Base-by-base conservation (phyloP, 2,113 vertebrate genomes). In the Mixornis gularis region DNA sequence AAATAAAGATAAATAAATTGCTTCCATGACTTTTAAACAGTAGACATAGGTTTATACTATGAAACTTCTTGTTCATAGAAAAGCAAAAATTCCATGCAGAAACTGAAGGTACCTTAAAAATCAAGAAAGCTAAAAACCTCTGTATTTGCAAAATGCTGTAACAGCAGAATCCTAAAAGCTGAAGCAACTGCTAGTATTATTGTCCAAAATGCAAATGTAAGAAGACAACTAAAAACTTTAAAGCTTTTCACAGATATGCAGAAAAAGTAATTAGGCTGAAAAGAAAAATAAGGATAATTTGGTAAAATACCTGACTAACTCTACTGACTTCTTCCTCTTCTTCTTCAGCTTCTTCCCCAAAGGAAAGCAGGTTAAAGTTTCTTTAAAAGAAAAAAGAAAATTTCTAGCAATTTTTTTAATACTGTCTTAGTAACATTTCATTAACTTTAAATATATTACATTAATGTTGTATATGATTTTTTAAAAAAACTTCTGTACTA, bases 291-390 rank as follows among this genome's bases (percentile, higher is more conserved):
- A 25, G 9, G 3, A 41, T 25, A 26, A 38, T 64, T 64, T 68
- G 38, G 12, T 82, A 66, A 34, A 69, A 60, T 98, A 99, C 99
- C 99, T 99, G 98, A 95, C 98, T 99, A 95, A 99, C 98, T 98
- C 98, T 98, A 92, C 97, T 99, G 85, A 98, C 98, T 97, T 99
- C 98, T 56, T 98, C 99, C 92, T 99, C 99, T 36, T 99, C 99
- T 92, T 99, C 99, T 94, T 99, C 99, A 41, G 99, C 99, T 97
- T 99, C 99, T 92, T 99, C 99, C 71, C 99, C 99, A 96, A 99
- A 99, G 8, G 99, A 99, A 89, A 99, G 98, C 83, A 99, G 97
- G 90, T 97, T 99, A 96, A 99, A 99, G 96, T 99, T 99, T 97
- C 99, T 99, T 77, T 11, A 89, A 51, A 80, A 91, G 34, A 89